A percentile compares a stretch with the other conserved stretches of the same genome.
Conservation (phyloP, 2,797 vertebrate species). For the Microctenopoma stevenorrisi region DNA sequence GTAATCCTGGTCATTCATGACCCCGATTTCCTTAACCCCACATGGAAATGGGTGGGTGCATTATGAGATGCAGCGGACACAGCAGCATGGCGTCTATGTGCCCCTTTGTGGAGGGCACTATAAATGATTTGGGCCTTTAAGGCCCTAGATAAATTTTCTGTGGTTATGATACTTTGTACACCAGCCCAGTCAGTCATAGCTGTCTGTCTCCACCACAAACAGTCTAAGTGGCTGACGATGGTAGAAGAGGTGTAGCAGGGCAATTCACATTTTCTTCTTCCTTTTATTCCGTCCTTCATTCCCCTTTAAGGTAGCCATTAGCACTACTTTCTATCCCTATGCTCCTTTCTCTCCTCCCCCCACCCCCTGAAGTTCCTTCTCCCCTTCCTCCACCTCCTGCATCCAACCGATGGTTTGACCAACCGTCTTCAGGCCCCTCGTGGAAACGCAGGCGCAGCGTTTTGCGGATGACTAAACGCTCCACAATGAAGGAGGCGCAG, state of each 20-base stretch:
- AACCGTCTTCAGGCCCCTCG: slow-evolving; percentile 84
- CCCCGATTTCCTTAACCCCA: slow-evolving; percentile 32
- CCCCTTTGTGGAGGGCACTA: slow-evolving; percentile 31
- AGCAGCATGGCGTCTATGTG: slow-evolving; percentile 43
- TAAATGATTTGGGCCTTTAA: slow-evolving; percentile 28
- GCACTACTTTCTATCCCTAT: slow-evolving; percentile 76
- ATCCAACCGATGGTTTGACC: slow-evolving; percentile 49
- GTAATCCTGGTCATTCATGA: slow-evolving; percentile 12
- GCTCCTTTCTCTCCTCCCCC: slow-evolving; percentile 61
- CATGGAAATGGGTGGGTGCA: slow-evolving; percentile 19
- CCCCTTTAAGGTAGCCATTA: slow-evolving; percentile 91
- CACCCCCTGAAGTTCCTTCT: slow-evolving; percentile 30
- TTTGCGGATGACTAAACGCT: slow-evolving; percentile 94
- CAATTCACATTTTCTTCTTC: slow-evolving; percentile 16
- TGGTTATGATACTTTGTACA: slow-evolving; percentile 42
- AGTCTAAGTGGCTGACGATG: slow-evolving; percentile 40
- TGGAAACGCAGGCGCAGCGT: slow-evolving; percentile 94
- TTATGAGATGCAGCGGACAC: slow-evolving; percentile 55
- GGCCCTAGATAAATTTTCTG: slow-evolving; percentile 19
- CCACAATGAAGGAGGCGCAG: slow-evolving; percentile 94
- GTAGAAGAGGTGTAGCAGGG: slow-evolving; percentile 32
- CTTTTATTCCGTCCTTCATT: slow-evolving; percentile 46
- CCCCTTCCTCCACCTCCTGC: slow-evolving; percentile 25
- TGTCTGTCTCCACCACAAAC: slow-evolving; percentile 13
- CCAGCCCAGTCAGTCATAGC: slow-evolving; percentile 33